phyloP scores from a whole-genome alignment of 2,888 invertebrate genomes.

The Gymnocheta viridis region DNA sequence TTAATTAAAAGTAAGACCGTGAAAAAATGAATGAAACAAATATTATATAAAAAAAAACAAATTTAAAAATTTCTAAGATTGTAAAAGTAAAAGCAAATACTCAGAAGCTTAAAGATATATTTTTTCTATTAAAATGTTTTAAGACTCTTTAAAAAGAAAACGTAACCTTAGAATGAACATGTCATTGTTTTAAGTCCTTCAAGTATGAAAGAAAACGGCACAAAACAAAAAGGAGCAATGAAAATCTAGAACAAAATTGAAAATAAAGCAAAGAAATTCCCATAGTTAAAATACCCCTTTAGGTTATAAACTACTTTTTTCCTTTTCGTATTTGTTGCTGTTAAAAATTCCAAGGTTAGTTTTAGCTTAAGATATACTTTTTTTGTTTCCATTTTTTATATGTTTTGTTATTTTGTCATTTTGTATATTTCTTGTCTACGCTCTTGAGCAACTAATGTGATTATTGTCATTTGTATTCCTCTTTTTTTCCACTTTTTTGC shows the following conservation, averaged over 20 bases:
- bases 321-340: background rate
- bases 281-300: conserved; percentile 38
- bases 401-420: background rate
- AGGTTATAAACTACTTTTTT: conserved; percentile 28
- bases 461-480: conserved; percentile 68
- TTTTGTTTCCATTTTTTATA: background rate
- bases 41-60: conserved; percentile 20
- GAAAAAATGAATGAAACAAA: conserved; percentile 12
- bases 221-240: background rate
- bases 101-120: conserved; percentile 1
- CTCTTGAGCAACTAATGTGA: conserved; percentile 76
- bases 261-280: conserved; percentile 20
- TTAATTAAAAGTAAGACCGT: conserved; percentile 28
- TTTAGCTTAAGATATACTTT: conserved; percentile 53
- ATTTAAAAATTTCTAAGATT: background rate
- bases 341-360: conserved; percentile 62
- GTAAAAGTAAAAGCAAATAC: background rate
- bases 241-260: conserved; percentile 10
- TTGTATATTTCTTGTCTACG: conserved; percentile 17
- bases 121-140: background rate
- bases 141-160: background rate
- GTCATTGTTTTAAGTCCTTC: conserved; percentile 57
- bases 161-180: conserved; percentile 39
- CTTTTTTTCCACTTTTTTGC: conserved; percentile 14
- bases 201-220: background rate